Evolutionary conservation across 35 echinoderm and acorn worm species (phyloP), one percentile per base, ranked within the genome.

Genomic region (Diadema setosum): DNA sequence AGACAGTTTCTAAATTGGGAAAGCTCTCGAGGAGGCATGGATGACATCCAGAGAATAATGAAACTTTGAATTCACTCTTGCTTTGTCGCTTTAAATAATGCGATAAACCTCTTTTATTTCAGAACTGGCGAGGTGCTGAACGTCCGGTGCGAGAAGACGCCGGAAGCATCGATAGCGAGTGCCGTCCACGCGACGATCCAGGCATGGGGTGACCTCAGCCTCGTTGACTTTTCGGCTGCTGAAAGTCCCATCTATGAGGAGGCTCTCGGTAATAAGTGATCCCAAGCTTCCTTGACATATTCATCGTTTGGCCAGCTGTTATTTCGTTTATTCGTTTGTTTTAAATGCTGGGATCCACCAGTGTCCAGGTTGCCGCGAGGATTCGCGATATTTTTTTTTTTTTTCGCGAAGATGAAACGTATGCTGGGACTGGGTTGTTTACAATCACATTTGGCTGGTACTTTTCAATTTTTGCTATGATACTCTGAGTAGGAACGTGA

Each of bases 81-180:
- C n/a, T n/a, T n/a, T n/a, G n/a, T 57, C 21, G 52, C 12, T 14
- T 57, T 14, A 14, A 14, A 57, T 21, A 57, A 12, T 57, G 21
- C 12, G n/a, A n/a, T n/a, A 24, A 24, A 23, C 56, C 56, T 9
- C 17, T 46, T 83, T 5, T 9, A 50, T 55, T 50, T 9, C 41
- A 87, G 85, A 39, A 87, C 85, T 34, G 85, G 85, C 1, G 85
- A 87, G 29, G 42, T 87, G 16, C 45, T 88, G n/a, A 88, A 88
- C 50, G 42, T 88, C 2, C 44, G 70, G 55, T 45, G 42, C 7
- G 86, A 88, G 73, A 88, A 88, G 50, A 81, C 70, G 16, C 46
- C 70, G 2, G 70, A 80, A 36, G 45, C 32, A 24, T 39, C 69
- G 27, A 30, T 50, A 26, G 26, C 37, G 15, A 41, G 12, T 4